phyloP scores from a whole-genome alignment of 2,888 invertebrate genomes.

The Celastrina argiolus region DNA sequence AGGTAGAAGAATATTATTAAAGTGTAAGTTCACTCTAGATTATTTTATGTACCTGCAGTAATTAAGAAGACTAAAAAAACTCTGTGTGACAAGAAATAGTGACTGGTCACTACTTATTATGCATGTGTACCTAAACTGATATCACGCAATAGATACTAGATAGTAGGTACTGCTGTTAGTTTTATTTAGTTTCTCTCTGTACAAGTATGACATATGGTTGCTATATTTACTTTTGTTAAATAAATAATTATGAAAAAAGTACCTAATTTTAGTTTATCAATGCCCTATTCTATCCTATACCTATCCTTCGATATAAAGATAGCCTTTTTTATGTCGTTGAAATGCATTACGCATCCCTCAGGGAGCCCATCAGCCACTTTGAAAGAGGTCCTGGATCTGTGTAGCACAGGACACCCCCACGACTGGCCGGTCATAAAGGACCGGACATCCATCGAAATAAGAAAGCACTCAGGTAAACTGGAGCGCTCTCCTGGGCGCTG shows the following conservation, averaged over 20 bases:
- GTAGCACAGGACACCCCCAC: no score
- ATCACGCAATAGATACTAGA: slow-evolving; percentile 3
- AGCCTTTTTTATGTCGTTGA: no score
- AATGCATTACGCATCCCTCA: no score
- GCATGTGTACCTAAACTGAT: slow-evolving; percentile 12
- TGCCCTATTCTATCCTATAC: no score
- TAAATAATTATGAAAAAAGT: neutral
- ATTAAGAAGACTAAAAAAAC: neutral
- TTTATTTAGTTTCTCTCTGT: slow-evolving; percentile 15
- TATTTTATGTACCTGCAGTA: slow-evolving; percentile 18
- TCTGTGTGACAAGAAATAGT: neutral
- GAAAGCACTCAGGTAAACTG: no score
- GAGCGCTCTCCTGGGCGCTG: no score
- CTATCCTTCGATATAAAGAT: no score
- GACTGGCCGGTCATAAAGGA: no score
- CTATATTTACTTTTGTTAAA: slow-evolving; percentile 20
- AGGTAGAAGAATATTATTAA: neutral
- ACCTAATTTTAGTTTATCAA: neutral
- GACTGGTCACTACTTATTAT: slow-evolving; percentile 6
- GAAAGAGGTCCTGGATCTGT: no score
- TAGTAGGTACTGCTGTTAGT: slow-evolving; percentile 13
- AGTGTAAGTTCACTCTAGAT: slow-evolving; percentile 3
- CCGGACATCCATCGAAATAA: no score
- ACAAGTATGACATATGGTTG: slow-evolving; percentile 18
- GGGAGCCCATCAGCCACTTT: no score